phyloP scores from a whole-genome alignment of 2,113 vertebrate genomes.

The Neoarius graeffei region DNA sequence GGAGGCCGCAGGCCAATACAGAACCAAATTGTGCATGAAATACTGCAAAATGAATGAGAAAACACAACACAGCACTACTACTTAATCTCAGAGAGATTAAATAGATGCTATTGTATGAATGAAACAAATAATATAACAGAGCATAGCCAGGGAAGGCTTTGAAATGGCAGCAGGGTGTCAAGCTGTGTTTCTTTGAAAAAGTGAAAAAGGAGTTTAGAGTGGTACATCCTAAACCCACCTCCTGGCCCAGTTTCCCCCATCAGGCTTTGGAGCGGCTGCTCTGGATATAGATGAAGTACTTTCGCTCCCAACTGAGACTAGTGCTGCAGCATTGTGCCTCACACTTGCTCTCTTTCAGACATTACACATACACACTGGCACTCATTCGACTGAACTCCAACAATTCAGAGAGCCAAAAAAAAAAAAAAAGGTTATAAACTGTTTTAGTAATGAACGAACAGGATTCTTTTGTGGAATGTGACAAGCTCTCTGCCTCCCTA shows the following conservation, averaged over 20 bases:
- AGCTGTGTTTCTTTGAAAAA: background rate
- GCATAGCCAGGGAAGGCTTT: background rate
- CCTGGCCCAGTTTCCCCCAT: conserved; percentile 23
- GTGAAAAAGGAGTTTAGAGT: background rate
- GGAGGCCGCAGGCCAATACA: background rate
- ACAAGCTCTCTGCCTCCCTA: background rate
- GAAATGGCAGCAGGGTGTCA: too few species aligned
- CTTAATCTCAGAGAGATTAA: background rate
- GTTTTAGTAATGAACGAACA: background rate
- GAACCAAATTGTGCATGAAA: conserved; percentile 14
- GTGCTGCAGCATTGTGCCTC: background rate
- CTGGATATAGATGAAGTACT: conserved; percentile 44
- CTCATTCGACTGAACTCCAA: background rate
- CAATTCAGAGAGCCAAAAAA: background rate
- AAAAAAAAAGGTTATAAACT: background rate
- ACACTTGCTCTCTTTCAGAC: background rate
- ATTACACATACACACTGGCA: background rate
- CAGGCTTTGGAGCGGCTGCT: conserved; percentile 22
- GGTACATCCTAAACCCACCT: background rate
- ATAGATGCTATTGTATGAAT: background rate
- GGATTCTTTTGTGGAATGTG: background rate
- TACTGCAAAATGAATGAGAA: background rate
- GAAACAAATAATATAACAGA: background rate
- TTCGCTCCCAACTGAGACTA: conserved; percentile 39
- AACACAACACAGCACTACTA: conserved; percentile 3